phyloP scores from a whole-genome alignment of 2,113 vertebrate species.

The Crotalus tigris region DNA sequence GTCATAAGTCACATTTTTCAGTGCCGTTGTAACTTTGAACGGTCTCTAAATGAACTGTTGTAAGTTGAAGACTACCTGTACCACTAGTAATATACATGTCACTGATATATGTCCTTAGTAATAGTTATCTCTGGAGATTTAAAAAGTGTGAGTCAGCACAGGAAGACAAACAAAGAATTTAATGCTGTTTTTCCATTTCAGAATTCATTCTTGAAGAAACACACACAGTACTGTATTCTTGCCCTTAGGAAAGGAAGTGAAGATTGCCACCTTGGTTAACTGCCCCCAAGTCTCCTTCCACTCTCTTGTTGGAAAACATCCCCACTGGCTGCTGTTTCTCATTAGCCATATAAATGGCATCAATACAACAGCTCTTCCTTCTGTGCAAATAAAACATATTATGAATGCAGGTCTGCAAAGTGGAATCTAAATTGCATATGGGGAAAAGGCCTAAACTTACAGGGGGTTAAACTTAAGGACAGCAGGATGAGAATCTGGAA shows the following conservation, averaged over 20 bases:
- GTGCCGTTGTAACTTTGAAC: background rate
- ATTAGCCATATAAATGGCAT: background rate
- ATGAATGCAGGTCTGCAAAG: fast-evolving
- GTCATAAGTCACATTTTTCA: background rate
- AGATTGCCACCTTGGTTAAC: background rate
- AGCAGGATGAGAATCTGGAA: background rate
- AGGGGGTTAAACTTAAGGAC: constrained; percentile 38
- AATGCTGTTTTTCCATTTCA: background rate
- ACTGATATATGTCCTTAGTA: background rate
- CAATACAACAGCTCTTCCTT: background rate
- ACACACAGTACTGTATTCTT: background rate
- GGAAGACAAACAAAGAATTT: background rate
- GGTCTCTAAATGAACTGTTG: background rate
- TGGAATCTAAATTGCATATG: fast-evolving
- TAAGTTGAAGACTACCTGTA: background rate
- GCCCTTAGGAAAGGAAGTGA: background rate
- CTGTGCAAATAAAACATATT: fast-evolving
- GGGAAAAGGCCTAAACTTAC: background rate
- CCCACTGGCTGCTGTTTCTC: background rate
- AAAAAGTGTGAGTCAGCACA: background rate
- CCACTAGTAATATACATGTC: background rate
- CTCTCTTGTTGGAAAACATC: background rate
- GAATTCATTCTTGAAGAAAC: background rate
- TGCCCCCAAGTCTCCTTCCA: background rate
- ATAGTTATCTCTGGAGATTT: background rate